Base-by-base conservation (phyloP, 2,113 vertebrate genomes). In the Coracopsis vasa region DNA sequence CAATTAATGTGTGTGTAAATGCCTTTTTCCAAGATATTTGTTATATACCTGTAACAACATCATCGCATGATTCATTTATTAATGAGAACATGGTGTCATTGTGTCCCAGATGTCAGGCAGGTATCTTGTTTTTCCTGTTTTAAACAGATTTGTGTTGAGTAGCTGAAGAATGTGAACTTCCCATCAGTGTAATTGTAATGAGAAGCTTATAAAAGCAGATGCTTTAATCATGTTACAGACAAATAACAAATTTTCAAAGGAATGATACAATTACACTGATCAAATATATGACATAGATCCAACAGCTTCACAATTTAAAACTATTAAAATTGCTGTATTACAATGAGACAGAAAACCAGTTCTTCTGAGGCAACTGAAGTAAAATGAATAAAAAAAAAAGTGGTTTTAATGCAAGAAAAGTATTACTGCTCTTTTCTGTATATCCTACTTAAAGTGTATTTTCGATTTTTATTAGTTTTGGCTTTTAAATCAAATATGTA, bases 301-400 rank as follows among this genome's bases (percentile, higher is more conserved):
- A 94, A 94, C 24, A 80, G 31, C 54, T 92, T 86, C 41, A 78
- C 13, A 86, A 31, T 88, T 96, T 88, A 88, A 93, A 94, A 90
- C 58, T 80, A 61, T 74, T 39, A 93, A 92, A 86, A 94, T 88
- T 72, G 70, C 10, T 39, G 13, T 71, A 81, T 84, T 83, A 74
- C 83, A 88, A 42, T 42, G 60, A 93, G 7, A 14, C 73, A 80
- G 50, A 51, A 88, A 94, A 74, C 1, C 16, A 54, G 16, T 42
- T 65, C 15, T 79, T 66, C 41, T n/a, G 11, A 23, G 37, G 58
- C 33, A 94, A 35, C 23, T 45, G 8, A 83, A 88, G 27, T 45
- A 25, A 66, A 20, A 90, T 69, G 65, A 79, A 81, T 77, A 27
- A 80, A 80, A 25, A 80, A 25, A 90, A 88, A 51, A 48, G 16